phyloP scores from a whole-genome alignment of 1,140 invertebrate genomes.

The Metaphire vulgaris region DNA sequence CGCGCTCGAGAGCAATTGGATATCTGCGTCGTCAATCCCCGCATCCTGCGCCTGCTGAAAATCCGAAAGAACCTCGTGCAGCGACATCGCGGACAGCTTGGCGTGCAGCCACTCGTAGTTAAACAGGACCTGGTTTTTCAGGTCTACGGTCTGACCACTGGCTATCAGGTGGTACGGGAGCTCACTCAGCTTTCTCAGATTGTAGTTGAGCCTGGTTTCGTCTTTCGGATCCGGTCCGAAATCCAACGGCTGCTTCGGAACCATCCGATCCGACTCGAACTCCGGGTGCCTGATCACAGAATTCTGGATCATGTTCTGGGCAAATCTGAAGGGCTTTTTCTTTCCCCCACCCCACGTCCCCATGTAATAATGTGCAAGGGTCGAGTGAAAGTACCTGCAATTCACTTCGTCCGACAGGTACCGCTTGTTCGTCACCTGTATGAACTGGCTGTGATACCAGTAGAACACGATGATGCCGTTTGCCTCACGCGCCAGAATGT shows the following conservation, averaged over 20 bases:
- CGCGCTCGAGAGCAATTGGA: constrained; percentile 38
- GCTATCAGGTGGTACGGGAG: constrained; percentile 87
- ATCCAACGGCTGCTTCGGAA: constrained; percentile 87
- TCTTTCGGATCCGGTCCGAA: constrained; percentile 69
- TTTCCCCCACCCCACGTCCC: constrained; percentile 72
- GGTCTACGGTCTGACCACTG: constrained; percentile 74
- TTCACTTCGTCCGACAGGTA: constrained; percentile 9
- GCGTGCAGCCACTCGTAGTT: constrained; percentile 97
- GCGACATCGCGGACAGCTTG: constrained; percentile 85
- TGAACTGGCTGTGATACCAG: constrained; percentile 27
- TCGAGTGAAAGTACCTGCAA: constrained; percentile 13
- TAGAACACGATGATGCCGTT: constrained; percentile 24
- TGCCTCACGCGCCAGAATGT: constrained; percentile 20
- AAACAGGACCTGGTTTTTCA: constrained; percentile 89
- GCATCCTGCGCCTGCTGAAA: constrained; percentile 81
- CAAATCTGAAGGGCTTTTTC: constrained; percentile 79
- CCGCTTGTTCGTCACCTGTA: constrained; percentile 11
- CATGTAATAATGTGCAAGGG: constrained; percentile 87
- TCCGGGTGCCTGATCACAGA: constrained; percentile 35
- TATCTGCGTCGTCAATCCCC: constrained; percentile 57
- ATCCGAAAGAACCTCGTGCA: constrained; percentile 83
- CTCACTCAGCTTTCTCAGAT: constrained; percentile 60
- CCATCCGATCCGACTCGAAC: constrained; percentile 76
- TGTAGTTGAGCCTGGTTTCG: constrained; percentile 61
- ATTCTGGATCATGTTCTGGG: constrained; percentile 34